Evolutionary conservation across 2,888 invertebrate species (phyloP).

Genomic region (Rhorus exstirpatorius): DNA sequence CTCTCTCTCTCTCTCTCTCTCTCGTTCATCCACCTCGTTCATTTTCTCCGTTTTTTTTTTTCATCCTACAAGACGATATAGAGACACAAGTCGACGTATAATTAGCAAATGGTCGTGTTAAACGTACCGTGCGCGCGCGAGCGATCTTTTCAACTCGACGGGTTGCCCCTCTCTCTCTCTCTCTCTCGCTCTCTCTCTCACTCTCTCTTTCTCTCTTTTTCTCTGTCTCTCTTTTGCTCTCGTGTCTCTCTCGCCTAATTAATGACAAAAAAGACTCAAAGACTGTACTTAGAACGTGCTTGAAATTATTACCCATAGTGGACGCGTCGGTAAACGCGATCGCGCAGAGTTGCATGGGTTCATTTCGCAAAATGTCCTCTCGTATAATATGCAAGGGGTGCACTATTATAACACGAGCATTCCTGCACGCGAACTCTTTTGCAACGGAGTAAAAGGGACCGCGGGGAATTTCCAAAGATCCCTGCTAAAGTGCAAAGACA

Average conservation of each 20-base stretch:
- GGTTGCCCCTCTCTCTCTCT: background rate
- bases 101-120: conserved; percentile 79
- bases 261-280: conserved; percentile 53
- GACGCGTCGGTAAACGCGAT: background rate
- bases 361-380: conserved; percentile 38
- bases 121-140: conserved; percentile 66
- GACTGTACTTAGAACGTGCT: conserved; percentile 18
- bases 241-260: conserved; percentile 47
- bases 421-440: conserved; percentile 47
- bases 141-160: conserved; percentile 22
- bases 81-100: conserved; percentile 76
- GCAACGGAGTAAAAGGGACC: conserved; percentile 25
- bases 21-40: conserved; percentile 21
- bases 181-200: conserved; percentile 1
- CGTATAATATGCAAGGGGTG: background rate
- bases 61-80: conserved; percentile 56
- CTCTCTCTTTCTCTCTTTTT: conserved; percentile 4
- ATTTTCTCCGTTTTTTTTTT: conserved; percentile 17
- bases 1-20: conserved; percentile 5
- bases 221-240: background rate
- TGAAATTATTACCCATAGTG: conserved; percentile 32
- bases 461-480: conserved; percentile 13
- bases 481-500: conserved; percentile 30
- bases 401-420: conserved; percentile 38
- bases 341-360: conserved; percentile 35